These are phyloP conservation scores for Caranx ignobilis DNA, from an alignment of 2,113 vertebrate species.

Conservation along the genomic window DNA sequence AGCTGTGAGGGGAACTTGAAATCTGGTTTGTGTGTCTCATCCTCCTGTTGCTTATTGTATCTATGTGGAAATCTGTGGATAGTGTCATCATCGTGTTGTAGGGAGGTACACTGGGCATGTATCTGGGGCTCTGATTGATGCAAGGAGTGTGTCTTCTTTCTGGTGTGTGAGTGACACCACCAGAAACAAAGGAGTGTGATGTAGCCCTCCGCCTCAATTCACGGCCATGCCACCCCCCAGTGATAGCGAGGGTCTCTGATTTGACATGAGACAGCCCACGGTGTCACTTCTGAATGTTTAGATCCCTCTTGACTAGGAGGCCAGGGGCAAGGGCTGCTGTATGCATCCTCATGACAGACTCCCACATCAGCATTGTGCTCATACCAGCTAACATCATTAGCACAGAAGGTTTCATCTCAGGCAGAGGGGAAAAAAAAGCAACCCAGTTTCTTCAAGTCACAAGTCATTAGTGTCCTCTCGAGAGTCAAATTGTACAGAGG, in stretches of 20 bases:
- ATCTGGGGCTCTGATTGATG: conserved; percentile 77
- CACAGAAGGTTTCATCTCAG: conserved; percentile 81
- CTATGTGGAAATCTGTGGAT: conserved; percentile 43
- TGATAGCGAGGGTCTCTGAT: conserved; percentile 77
- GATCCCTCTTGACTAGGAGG: conserved; percentile 84
- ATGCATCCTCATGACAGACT: conserved; percentile 81
- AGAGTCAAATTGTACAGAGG: conserved; percentile 82
- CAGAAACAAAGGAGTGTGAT: conserved; percentile 79
- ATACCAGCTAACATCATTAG: conserved; percentile 83
- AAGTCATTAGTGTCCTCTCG: conserved; percentile 82
- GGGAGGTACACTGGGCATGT: conserved; percentile 41
- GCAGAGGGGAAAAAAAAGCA: conserved; percentile 70
- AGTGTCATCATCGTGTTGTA: conserved; percentile 35
- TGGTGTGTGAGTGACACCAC: conserved; percentile 75
- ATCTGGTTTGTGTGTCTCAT: conserved; percentile 8
- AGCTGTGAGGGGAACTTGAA: conserved; percentile 5
- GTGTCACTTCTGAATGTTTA: conserved; percentile 82
- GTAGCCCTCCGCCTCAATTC: conserved; percentile 75
- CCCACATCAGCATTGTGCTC: conserved; percentile 83
- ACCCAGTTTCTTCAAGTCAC: conserved; percentile 84
- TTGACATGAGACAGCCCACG: conserved; percentile 84
- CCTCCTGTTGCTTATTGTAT: conserved; percentile 29
- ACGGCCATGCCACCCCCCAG: conserved; percentile 68
- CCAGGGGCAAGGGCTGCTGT: conserved; percentile 82
- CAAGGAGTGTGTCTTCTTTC: conserved; percentile 78